Conservation (phyloP, 2,113 vertebrate genomes). For the Prionailurus bengalensis region DNA sequence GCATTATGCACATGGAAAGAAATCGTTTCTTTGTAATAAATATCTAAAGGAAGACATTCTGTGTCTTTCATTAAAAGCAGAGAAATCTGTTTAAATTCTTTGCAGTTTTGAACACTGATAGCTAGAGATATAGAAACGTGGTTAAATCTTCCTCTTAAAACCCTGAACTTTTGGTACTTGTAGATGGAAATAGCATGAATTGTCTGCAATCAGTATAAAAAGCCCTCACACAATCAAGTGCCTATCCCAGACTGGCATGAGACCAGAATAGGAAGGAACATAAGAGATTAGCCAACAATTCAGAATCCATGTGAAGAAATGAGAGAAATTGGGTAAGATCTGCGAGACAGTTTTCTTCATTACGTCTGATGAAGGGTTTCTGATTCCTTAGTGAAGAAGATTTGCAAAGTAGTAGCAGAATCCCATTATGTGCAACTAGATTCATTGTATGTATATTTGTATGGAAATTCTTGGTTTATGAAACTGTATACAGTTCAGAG, state of each 20-base stretch:
- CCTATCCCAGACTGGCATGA: neutral
- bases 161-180: neutral
- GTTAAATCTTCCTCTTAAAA: slow-evolving; percentile 2
- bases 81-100: neutral
- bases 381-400: neutral
- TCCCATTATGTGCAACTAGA: neutral
- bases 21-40: neutral
- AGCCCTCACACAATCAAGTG: neutral
- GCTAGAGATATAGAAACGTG: neutral
- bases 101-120: neutral
- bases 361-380: neutral
- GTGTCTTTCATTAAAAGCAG: neutral
- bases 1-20: neutral
- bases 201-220: slow-evolving; percentile 19
- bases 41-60: neutral
- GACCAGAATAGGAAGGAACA: neutral
- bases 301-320: neutral
- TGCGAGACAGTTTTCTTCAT: neutral
- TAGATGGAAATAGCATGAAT: neutral
- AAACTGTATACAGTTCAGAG: neutral
- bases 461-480: neutral
- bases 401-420: slow-evolving; percentile 2
- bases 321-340: neutral
- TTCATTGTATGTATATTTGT: neutral
- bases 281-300: neutral